Evolutionary conservation across 2,113 vertebrate species (phyloP), one percentile per base, ranked within the genome.

Genomic region (Perca flavescens): DNA sequence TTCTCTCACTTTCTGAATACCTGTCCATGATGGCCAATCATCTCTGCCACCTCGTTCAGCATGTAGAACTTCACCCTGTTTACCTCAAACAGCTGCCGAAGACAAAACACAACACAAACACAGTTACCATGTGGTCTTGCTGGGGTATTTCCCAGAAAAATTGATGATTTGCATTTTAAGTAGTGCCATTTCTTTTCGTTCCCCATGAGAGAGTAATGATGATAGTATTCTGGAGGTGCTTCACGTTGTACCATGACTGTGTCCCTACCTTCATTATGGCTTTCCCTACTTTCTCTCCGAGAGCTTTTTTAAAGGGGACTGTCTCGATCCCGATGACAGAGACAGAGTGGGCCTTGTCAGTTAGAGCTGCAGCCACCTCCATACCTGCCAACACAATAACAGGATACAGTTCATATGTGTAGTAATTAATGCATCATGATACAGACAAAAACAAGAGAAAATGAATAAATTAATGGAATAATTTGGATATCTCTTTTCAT

Each of bases 51-150:
- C 90, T 99, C 98, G 0, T 98, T 99, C 94, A 99, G 96, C 97
- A 99, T 98, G 95, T 99, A 99, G 96, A 99, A 99, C 95, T 99
- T 99, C 88, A 99, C 97, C 69, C 95, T 94, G 91, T 99, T 97
- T 77, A 86, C 96, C 93, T 99, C 98, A 7, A 98, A 99, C 94
- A 99, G 96, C 98, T 99, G 93, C 49, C 65, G 46, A 65, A 74
- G 54, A 80, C 54, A 87, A 72, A 83, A 79, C 52, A 83, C 6
- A 28, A 28, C n/a, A 8, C 31, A 50, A 7, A 40, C 63, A 57
- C 21, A 54, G 36, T n/a, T 5, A 71, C 34, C 13, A 14, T 65
- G 72, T 6, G 31, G 22, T 66, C 21, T 40, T 47, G 40, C 67
- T 60, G 66, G 12, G 5, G 61, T 70, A 80, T 72, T 77, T 63